A percentile compares a stretch with the other conserved stretches of the same genome.
Conservation (phyloP, 2,113 vertebrate genomes). For the Dasypus novemcinctus region DNA sequence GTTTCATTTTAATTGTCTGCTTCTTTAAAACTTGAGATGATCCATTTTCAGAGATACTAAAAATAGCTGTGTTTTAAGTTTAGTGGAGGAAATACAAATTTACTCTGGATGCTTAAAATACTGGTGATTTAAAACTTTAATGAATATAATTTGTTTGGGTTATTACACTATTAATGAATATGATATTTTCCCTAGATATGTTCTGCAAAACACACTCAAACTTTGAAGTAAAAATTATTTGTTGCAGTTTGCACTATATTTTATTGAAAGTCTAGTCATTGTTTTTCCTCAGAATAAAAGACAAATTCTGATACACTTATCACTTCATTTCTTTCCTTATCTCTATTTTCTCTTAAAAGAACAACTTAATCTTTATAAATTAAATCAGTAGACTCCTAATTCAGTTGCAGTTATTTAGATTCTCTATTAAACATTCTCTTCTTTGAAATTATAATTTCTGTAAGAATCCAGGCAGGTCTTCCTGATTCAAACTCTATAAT, state of each 20-base stretch:
- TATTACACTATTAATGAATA: conserved; percentile 41
- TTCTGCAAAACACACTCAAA: conserved; percentile 30
- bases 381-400: neutral
- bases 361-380: neutral
- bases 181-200: neutral
- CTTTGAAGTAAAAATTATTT: conserved; percentile 44
- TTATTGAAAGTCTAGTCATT: neutral
- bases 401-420: neutral
- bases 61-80: conserved; percentile 57
- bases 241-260: conserved; percentile 7
- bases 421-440: neutral
- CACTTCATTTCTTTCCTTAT: neutral
- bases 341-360: neutral
- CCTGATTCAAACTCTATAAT: neutral
- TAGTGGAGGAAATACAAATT: conserved; percentile 27
- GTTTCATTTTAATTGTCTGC: conserved; percentile 47
- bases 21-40: conserved; percentile 58
- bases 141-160: conserved; percentile 41
- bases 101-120: conserved; percentile 36
- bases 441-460: neutral
- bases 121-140: conserved; percentile 41
- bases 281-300: neutral
- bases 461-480: neutral
- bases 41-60: conserved; percentile 57
- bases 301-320: neutral